phyloP scores from a whole-genome alignment of 2,113 vertebrate species.

The Dromiciops gliroides region DNA sequence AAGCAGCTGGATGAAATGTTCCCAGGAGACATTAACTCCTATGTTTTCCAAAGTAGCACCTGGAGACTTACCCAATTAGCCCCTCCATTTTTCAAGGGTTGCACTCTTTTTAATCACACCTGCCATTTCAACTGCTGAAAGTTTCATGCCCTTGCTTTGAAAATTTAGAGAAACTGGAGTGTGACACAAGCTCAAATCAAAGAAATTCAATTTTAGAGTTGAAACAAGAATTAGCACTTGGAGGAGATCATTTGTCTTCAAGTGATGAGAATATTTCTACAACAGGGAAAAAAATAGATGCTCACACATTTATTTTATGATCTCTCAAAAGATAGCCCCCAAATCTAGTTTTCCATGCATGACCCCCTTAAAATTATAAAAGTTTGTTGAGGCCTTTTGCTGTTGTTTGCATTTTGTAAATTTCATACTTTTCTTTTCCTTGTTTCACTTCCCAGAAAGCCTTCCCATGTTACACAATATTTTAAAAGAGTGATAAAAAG shows the following conservation, averaged over 20 bases:
- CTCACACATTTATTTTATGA: background rate
- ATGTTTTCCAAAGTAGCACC: constrained; percentile 52
- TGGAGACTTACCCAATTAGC: constrained; percentile 40
- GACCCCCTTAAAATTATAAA: background rate
- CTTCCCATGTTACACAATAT: background rate
- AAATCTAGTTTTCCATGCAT: background rate
- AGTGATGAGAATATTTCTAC: background rate
- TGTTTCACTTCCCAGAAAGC: background rate
- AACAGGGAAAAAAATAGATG: too few species aligned
- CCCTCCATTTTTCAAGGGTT: constrained; percentile 38
- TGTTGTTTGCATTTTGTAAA: background rate
- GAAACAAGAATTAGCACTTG: background rate
- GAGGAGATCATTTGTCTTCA: background rate
- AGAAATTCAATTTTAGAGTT: constrained; percentile 14
- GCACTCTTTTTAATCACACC: constrained; percentile 55
- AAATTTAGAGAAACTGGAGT: constrained; percentile 18
- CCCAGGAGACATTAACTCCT: constrained; percentile 43
- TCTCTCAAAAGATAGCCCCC: background rate
- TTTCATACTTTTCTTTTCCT: background rate
- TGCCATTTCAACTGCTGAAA: constrained; percentile 41
- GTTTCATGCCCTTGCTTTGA: background rate
- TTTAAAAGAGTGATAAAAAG: background rate
- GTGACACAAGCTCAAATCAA: constrained; percentile 2
- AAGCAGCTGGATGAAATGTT: constrained; percentile 62
- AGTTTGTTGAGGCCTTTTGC: background rate